phyloP scores from a whole-genome alignment of 2,113 vertebrate genomes.

The Anguilla rostrata region DNA sequence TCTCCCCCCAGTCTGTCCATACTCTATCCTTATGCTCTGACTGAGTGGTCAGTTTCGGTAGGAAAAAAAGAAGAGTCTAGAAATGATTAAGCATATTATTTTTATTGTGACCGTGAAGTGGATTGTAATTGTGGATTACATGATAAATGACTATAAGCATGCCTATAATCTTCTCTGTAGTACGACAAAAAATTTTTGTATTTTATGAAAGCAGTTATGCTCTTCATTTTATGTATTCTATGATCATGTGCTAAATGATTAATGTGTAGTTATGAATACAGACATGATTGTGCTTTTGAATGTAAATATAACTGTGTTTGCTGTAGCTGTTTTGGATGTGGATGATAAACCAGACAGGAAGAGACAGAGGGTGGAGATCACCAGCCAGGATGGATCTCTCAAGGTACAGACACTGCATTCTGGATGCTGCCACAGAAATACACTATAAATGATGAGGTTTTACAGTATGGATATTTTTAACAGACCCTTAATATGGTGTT shows the following conservation, averaged over 20 bases:
- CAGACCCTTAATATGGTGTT: background rate
- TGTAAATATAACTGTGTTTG: constrained; percentile 26
- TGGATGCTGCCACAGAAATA: background rate
- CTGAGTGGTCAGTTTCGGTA: background rate
- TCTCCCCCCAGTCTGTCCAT: background rate
- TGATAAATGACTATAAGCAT: background rate
- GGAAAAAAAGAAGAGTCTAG: background rate
- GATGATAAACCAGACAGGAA: constrained; percentile 84
- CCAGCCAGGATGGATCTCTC: constrained; percentile 85
- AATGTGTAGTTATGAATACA: background rate
- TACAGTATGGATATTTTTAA: background rate
- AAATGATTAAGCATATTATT: background rate
- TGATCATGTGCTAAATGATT: background rate
- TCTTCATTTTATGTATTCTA: background rate
- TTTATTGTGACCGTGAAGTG: background rate
- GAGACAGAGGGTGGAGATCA: constrained; percentile 82
- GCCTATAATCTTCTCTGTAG: too few relatives aligned
- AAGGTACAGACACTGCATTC: constrained; percentile 70
- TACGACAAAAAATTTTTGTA: too few relatives aligned
- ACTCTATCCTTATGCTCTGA: background rate
- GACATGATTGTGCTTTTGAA: background rate
- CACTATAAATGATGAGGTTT: background rate
- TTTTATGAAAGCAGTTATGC: too few relatives aligned
- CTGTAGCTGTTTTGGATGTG: constrained; percentile 81
- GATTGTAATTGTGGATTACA: background rate